Evolutionary conservation across 2,888 invertebrate species (phyloP), one percentile per base, ranked within the genome.

Genomic region (Tetramorium bicarinatum): DNA sequence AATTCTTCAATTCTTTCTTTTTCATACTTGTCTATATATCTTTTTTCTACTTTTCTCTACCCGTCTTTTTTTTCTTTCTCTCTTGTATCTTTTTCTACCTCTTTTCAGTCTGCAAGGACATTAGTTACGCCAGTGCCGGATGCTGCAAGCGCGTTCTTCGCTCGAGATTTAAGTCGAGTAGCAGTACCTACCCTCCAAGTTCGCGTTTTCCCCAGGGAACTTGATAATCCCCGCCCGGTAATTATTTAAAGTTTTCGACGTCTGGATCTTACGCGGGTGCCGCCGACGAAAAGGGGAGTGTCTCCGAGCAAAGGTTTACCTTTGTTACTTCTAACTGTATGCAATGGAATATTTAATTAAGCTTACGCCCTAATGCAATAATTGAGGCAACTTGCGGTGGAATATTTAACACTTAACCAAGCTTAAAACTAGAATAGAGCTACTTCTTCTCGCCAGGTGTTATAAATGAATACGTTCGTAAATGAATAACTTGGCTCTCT

Each of bases 171-270:
- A 84, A 84, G 62, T 85, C 80, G 82, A 74, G 71, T 52, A 75
- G 61, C 85, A 56, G 85, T 77, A 69, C 74, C 85, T 77, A 69
- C 74, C 85, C 81, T 75, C 82, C 76, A 76, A 84, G 85, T 84
- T 84, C 75, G 83, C 71, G 76, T 85, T 87, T 85, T 84, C 89
- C 64, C 67, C 85, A 49, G 41, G 76, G 86, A 91, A 91, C 87
- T 91, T 90, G 93, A 91, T 93, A 92, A 92, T 92, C 92, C 66
- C 90, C 80, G 75, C 52, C 85, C 64, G 88, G 88, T 91, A 92
- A 93, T 93, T 93, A 93, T 93, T 93, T 91, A 85, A 93, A 93
- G 89, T 93, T 92, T 91, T 91, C 91, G 85, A 84, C 89, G 86
- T 25, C 83, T 79, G 83, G 84, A 87, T 88, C 85, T 85, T 80